Conservation (phyloP, 1,140 invertebrate genomes). For the Hesperophylax magnus region DNA sequence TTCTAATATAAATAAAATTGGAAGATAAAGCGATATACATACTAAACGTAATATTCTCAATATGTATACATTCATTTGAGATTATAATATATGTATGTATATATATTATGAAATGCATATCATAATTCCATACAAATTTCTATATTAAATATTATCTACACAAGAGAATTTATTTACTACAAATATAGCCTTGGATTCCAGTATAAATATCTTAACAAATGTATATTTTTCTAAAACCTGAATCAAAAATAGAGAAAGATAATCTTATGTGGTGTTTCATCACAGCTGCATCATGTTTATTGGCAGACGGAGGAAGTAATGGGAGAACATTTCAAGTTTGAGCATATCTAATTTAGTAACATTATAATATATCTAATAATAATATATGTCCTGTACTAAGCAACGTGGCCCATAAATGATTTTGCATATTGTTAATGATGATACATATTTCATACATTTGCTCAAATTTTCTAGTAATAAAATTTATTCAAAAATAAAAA, state of each 20-base stretch:
- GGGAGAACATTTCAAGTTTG: background rate
- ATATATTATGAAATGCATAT: constrained; percentile 53
- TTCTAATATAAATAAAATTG: constrained; percentile 26
- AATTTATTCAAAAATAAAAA: constrained; percentile 27
- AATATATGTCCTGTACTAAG: background rate
- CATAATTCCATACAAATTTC: constrained; percentile 44
- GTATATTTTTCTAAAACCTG: constrained; percentile 12
- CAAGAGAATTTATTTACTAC: constrained; percentile 2
- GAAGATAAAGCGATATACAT: constrained; percentile 6
- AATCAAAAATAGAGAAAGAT: background rate
- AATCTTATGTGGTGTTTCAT: no score
- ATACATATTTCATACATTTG: constrained; percentile 37
- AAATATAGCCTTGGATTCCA: no score
- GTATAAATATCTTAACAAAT: background rate
- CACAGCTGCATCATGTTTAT: no score
- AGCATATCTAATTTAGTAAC: constrained; percentile 18
- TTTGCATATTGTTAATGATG: constrained; percentile 4
- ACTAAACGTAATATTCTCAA: constrained; percentile 16
- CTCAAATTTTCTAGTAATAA: constrained; percentile 38
- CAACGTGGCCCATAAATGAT: background rate
- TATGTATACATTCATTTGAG: constrained; percentile 3
- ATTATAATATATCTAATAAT: background rate
- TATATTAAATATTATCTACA: background rate
- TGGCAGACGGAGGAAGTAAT: no score
- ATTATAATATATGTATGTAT: constrained; percentile 22